phyloP scores from a whole-genome alignment of 2,888 invertebrate genomes.

The Autographa gamma region DNA sequence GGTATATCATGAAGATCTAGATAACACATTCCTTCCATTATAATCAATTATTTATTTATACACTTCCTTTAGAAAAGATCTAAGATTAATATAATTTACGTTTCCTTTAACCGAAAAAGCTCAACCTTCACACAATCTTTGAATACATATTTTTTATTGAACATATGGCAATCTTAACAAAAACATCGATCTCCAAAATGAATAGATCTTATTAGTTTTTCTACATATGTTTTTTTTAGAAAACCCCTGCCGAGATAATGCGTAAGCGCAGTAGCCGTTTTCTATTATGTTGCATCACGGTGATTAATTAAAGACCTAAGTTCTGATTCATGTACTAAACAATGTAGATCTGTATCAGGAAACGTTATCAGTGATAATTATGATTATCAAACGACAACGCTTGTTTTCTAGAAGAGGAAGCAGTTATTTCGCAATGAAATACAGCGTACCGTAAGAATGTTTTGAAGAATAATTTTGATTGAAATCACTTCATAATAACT shows the following conservation, averaged over 20 bases:
- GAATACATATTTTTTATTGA: no score
- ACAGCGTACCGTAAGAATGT: neutral
- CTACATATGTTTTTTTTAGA: neutral
- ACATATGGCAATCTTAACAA: no score
- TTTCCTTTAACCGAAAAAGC: neutral
- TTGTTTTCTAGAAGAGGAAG: slow-evolving; percentile 2
- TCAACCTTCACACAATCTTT: no score
- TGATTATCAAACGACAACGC: neutral
- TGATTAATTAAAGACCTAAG: neutral
- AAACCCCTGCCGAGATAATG: neutral
- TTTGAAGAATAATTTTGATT: neutral
- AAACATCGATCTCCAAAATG: no score
- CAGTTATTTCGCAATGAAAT: neutral
- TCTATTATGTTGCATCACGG: neutral
- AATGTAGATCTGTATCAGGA: slow-evolving; percentile 1
- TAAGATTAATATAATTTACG: neutral
- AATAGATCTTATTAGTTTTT: neutral
- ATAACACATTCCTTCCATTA: neutral
- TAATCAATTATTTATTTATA: neutral
- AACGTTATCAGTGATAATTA: neutral
- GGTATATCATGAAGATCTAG: neutral
- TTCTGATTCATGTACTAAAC: neutral
- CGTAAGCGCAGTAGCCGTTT: neutral
- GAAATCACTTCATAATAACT: neutral
- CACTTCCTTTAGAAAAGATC: neutral